Evolutionary conservation across 2,888 invertebrate genomes (phyloP), one percentile per base, ranked within the genome.

Genomic region (Lasioglossum malachurum): DNA sequence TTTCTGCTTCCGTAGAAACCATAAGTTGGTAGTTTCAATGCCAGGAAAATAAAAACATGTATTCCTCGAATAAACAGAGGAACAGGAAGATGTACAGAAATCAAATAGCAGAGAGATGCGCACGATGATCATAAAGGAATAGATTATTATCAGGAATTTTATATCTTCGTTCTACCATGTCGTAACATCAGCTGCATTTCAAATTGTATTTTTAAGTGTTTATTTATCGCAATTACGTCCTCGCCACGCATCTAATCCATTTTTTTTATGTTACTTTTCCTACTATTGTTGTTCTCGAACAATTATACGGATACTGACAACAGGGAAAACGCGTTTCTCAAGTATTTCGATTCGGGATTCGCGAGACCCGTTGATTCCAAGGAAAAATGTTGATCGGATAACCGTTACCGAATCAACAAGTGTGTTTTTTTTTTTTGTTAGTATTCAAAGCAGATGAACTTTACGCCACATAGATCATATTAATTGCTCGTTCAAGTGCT

Each of bases 401-500:
- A 64, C 31, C 72, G 57, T 46, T 76, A 75, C 46, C 23, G 76
- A 41, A 69, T 46, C 14, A 76, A 78, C 60, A 60, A 60, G 60
- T 60, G 5, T 60, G 14, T 14, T 2, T 14, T n/a, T 12, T 23
- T 60, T 27, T 14, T 12, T 23, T 60, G 14, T 14, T 14, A 27
- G 16, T 27, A 60, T 60, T 16, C 27, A 5, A 60, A 60, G 60
- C 27, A 27, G 27, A 27, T 60, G 60, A 60, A 60, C 60, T 60
- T 60, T 60, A 60, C 60, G 60, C 60, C 60, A 60, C 60, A 60
- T 60, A 31, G 60, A 60, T 60, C 60, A 69, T 49, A 78, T 75
- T 72, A 77, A 77, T 79, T 67, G 57, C 71, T 67, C 46, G 41
- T 80, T 76, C 74, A 67, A 72, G 53, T 53, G 57, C 78, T 31